Evolutionary conservation across 53 echinoderm and acorn worm species (phyloP).

Genomic region (Antedon mediterranea): DNA sequence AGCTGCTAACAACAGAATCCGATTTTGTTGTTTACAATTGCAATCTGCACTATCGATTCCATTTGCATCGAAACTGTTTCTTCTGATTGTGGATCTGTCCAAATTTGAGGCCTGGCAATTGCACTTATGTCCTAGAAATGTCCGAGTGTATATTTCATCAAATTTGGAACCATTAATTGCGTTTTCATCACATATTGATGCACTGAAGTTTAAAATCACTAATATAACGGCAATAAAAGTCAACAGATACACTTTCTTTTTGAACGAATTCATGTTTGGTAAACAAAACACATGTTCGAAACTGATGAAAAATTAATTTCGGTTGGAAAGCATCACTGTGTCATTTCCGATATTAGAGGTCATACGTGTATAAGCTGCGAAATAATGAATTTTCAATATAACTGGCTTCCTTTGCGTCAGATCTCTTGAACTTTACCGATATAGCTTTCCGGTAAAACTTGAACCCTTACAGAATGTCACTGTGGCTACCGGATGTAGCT

Average conservation of each 20-base stretch:
- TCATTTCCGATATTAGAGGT: too few species aligned
- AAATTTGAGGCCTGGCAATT: not conserved
- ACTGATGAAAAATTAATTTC: too few species aligned
- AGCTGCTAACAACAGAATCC: conserved; percentile 38
- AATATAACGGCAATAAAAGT: not conserved
- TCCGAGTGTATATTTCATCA: not conserved
- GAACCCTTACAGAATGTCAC: too few species aligned
- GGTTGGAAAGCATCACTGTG: too few species aligned
- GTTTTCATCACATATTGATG: not conserved
- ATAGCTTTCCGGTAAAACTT: too few species aligned
- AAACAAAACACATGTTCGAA: too few species aligned
- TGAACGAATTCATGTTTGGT: not conserved
- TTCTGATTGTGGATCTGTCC: not conserved
- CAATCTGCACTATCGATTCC: not conserved
- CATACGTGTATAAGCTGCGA: too few species aligned
- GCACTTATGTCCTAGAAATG: not conserved
- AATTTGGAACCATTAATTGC: not conserved
- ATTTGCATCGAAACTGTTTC: not conserved
- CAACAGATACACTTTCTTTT: not conserved
- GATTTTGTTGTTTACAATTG: not conserved
- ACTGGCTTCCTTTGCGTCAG: too few species aligned
- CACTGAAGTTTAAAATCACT: not conserved
- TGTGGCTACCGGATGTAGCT: too few species aligned
- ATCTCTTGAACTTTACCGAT: too few species aligned
- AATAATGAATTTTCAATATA: too few species aligned